Conservation (phyloP, 2,113 vertebrate genomes). For the Atrichornis clamosus region DNA sequence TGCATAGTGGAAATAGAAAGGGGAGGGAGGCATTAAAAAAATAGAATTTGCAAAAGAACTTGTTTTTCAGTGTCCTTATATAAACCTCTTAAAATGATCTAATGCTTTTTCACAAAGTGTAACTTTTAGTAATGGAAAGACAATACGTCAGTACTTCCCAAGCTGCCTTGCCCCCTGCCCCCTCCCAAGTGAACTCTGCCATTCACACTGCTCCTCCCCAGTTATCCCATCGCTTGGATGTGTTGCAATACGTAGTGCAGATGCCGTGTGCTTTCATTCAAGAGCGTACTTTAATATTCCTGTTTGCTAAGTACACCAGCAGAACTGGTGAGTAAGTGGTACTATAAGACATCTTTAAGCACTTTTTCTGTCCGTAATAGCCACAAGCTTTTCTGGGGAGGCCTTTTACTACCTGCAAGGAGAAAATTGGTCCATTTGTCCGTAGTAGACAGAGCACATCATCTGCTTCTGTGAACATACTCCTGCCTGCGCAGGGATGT, state of each 20-base stretch:
- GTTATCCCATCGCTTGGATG: fast-evolving
- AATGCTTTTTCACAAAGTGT: slow-evolving; percentile 51
- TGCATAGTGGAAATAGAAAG: slow-evolving; percentile 48
- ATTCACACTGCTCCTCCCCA: not conserved
- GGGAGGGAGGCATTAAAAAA: slow-evolving; percentile 8
- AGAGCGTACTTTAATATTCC: not conserved
- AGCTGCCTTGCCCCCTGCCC: not conserved
- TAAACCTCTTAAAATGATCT: slow-evolving; percentile 63
- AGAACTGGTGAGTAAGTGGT: not conserved
- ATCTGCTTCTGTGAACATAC: not conserved
- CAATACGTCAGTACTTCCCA: slow-evolving; percentile 59
- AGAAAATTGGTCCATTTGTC: not conserved
- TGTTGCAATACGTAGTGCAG: not conserved
- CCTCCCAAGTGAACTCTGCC: not conserved
- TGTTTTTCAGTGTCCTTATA: slow-evolving; percentile 49
- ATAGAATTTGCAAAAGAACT: not conserved
- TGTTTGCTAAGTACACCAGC: not conserved
- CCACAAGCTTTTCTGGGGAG: not conserved
- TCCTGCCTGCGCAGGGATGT: not conserved
- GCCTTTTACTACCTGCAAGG: not conserved
- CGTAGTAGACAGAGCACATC: not conserved
- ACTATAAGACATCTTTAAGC: not conserved
- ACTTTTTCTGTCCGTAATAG: not conserved
- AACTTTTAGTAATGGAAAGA: slow-evolving; percentile 65
- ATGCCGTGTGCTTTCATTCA: not conserved